These are phyloP conservation scores for Cryptotermes secundus DNA, from an alignment of 1,140 invertebrate genomes.

Conservation along the genomic window DNA sequence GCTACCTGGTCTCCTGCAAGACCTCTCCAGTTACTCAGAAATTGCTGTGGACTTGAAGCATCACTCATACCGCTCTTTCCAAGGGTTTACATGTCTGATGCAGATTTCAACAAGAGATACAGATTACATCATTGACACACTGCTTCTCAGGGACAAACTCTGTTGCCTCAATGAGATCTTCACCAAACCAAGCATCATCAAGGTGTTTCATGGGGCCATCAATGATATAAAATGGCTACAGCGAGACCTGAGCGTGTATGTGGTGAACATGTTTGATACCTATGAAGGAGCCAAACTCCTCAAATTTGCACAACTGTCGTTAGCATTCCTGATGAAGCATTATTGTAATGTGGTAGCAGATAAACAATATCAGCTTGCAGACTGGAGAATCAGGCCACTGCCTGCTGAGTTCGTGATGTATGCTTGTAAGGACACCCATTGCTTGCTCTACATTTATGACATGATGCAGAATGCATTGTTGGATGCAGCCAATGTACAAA, in stretches of 20 bases:
- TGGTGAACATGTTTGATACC: slow-evolving; percentile 98
- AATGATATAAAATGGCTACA: slow-evolving; percentile 93
- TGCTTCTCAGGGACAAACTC: slow-evolving; percentile 79
- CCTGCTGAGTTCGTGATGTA: slow-evolving; percentile 82
- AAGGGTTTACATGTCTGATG: slow-evolving; percentile 88
- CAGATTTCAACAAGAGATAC: slow-evolving; percentile 86
- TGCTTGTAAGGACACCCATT: slow-evolving; percentile 94
- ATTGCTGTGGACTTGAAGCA: slow-evolving; percentile 90
- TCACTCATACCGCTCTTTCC: slow-evolving; percentile 80
- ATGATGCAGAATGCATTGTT: slow-evolving; percentile 76
- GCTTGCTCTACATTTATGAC: slow-evolving; percentile 91
- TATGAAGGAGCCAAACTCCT: slow-evolving; percentile 80
- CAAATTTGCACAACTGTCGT: slow-evolving; percentile 68
- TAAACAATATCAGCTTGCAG: slow-evolving; percentile 91
- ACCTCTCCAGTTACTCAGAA: slow-evolving; percentile 65
- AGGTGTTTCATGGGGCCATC: slow-evolving; percentile 93
- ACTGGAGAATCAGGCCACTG: slow-evolving; percentile 94
- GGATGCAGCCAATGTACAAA: slow-evolving; percentile 63
- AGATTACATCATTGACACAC: slow-evolving; percentile 91
- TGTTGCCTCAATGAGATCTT: slow-evolving; percentile 87
- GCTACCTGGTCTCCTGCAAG: slow-evolving; percentile 64
- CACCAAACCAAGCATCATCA: slow-evolving; percentile 86
- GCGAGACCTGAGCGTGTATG: slow-evolving; percentile 89
- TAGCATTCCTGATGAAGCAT: slow-evolving; percentile 75
- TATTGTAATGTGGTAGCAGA: slow-evolving; percentile 81